Percentiles rank a stretch among this genome's conserved stretches.
Conservation (phyloP, 2,113 vertebrate species). For the Murina feae region DNA sequence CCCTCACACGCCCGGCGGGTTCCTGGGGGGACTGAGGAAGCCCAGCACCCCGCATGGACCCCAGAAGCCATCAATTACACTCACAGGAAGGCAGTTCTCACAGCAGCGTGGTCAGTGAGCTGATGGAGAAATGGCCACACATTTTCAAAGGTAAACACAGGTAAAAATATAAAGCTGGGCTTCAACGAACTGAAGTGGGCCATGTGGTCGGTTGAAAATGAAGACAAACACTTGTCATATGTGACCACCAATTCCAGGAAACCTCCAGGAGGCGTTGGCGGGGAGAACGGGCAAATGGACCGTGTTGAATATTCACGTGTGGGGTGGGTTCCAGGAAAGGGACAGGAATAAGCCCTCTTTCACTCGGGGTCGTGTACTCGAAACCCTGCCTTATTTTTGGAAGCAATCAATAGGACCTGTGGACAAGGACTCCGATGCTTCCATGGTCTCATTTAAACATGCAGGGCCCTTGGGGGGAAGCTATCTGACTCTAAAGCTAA, state of each 20-base stretch:
- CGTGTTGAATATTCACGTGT: not conserved
- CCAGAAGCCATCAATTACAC: not conserved
- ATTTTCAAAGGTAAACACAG: not conserved
- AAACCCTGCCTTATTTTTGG: not conserved
- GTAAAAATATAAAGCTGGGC: not conserved
- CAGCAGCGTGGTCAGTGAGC: not conserved
- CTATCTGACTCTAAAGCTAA: not conserved
- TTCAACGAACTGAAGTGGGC: not conserved
- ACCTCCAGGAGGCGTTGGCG: not conserved
- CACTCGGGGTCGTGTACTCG: not conserved
- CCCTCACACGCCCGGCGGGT: not conserved
- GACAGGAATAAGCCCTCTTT: not conserved
- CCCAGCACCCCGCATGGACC: not conserved
- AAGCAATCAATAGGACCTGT: not conserved
- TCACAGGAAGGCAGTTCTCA: not conserved
- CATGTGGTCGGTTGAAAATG: not conserved
- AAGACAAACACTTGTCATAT: not conserved
- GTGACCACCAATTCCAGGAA: not conserved
- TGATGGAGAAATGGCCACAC: not conserved
- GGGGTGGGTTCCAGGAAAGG: not conserved
- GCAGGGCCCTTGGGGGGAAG: not conserved
- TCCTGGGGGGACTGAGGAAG: conserved; percentile 3
- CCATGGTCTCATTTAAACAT: not conserved
- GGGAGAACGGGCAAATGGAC: not conserved
- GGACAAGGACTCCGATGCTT: not conserved